Percentiles rank a stretch among this genome's conserved stretches.
Evolutionary conservation across 2,113 vertebrate species (phyloP).

Genomic region (Saimiri boliviensis): DNA sequence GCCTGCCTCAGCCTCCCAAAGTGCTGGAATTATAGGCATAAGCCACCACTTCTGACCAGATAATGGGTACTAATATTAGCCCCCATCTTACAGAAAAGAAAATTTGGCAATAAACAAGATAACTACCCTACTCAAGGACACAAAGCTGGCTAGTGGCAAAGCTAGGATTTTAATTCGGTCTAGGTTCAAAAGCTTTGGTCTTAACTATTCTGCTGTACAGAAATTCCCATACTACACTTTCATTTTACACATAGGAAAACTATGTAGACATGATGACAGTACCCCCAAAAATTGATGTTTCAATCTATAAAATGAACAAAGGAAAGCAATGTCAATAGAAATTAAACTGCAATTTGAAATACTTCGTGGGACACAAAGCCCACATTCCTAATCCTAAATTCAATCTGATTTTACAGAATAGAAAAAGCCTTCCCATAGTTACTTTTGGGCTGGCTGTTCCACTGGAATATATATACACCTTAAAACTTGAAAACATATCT

Average conservation of each 20-base stretch:
- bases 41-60: too few relatives aligned
- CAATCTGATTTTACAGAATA: neutral
- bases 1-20: too few relatives aligned
- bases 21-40: too few relatives aligned
- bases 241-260: neutral
- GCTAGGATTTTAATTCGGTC: neutral
- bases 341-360: neutral
- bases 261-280: neutral
- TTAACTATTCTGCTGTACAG: neutral
- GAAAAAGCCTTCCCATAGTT: neutral
- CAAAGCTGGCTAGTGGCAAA: neutral
- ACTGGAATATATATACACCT: neutral
- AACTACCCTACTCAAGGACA: neutral
- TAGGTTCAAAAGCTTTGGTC: neutral
- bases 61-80: too few relatives aligned
- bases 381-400: neutral
- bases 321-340: neutral
- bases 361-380: neutral
- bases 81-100: too few relatives aligned
- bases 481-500: neutral
- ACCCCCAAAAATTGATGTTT: neutral
- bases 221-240: neutral
- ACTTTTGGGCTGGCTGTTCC: neutral
- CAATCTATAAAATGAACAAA: neutral
- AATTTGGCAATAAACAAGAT: neutral